phyloP scores from a whole-genome alignment of 2,888 invertebrate genomes.

The Andrena trimmerana region DNA sequence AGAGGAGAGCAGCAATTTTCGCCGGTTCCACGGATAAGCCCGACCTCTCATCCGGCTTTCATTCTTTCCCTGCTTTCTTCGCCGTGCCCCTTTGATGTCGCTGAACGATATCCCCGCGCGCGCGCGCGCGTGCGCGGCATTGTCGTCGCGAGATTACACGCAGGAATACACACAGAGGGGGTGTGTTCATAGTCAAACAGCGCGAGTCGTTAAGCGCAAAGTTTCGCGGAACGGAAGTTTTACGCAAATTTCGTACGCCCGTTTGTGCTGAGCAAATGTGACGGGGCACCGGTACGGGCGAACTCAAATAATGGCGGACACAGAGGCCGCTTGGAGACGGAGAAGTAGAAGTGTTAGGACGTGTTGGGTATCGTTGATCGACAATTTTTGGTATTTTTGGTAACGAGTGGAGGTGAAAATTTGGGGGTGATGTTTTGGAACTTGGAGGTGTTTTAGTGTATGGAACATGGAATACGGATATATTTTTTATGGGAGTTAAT shows the following conservation, averaged over 20 bases:
- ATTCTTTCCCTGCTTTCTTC: constrained; percentile 33
- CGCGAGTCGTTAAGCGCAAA: constrained; percentile 37
- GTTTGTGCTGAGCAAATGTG: constrained; percentile 23
- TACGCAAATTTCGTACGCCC: constrained; percentile 23
- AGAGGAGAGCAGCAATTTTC: constrained; percentile 52
- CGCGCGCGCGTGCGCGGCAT: constrained; percentile 29
- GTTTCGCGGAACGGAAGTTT: constrained; percentile 26
- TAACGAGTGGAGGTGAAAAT: too few species aligned
- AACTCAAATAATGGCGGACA: constrained; percentile 4
- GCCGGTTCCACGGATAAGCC: constrained; percentile 39
- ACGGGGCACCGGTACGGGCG: background rate
- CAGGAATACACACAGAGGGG: background rate
- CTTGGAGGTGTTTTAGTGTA: too few species aligned
- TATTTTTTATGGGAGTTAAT: too few species aligned
- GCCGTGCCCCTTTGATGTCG: constrained; percentile 47
- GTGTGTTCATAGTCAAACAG: constrained; percentile 13
- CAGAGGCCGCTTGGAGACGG: background rate
- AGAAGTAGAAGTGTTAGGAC: too few species aligned
- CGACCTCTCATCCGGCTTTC: constrained; percentile 41
- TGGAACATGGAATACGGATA: too few species aligned
- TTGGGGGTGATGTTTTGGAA: too few species aligned
- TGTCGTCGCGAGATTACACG: constrained; percentile 50
- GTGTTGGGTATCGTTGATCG: too few species aligned
- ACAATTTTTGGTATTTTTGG: too few species aligned
- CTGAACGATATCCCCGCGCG: constrained; percentile 32